phyloP scores from a whole-genome alignment of 1,140 invertebrate species.

The Musca domestica region DNA sequence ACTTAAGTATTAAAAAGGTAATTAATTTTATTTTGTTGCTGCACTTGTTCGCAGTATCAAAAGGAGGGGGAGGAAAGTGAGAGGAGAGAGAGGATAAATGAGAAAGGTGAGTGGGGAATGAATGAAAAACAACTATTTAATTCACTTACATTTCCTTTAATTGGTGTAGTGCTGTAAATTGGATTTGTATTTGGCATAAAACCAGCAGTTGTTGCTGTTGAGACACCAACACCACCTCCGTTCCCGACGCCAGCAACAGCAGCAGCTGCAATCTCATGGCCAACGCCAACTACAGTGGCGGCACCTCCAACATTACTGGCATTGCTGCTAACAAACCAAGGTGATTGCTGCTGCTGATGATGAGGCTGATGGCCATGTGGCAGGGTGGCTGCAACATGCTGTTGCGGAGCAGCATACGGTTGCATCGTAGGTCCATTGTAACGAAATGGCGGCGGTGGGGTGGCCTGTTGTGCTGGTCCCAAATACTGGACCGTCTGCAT shows the following conservation, averaged over 20 bases:
- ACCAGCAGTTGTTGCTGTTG: slow-evolving; percentile 13
- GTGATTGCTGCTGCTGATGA: background rate
- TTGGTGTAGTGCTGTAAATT: slow-evolving; percentile 15
- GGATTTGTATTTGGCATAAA: slow-evolving; percentile 21
- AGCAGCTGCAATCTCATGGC: background rate
- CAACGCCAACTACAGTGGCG: no score
- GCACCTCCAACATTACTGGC: background rate
- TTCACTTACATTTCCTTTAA: slow-evolving; percentile 22
- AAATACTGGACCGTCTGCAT: slow-evolving; percentile 19
- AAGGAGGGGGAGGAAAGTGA: no score
- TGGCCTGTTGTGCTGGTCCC: slow-evolving; percentile 1
- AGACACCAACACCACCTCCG: background rate
- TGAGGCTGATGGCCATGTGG: background rate
- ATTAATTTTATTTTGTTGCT: no score
- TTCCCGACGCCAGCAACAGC: background rate
- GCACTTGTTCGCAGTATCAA: no score
- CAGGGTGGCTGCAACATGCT: background rate
- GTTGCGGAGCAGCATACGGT: background rate
- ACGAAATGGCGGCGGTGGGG: slow-evolving; percentile 3
- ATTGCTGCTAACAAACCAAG: slow-evolving; percentile 10
- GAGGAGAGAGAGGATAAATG: no score
- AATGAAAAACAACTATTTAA: slow-evolving; percentile 7
- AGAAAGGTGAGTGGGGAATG: no score
- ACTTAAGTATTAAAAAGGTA: no score
- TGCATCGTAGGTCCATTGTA: slow-evolving; percentile 15